Percentiles rank a stretch among this genome's conserved stretches.
Evolutionary conservation across 2,113 vertebrate genomes (phyloP).

Genomic region (Eidolon helvum): DNA sequence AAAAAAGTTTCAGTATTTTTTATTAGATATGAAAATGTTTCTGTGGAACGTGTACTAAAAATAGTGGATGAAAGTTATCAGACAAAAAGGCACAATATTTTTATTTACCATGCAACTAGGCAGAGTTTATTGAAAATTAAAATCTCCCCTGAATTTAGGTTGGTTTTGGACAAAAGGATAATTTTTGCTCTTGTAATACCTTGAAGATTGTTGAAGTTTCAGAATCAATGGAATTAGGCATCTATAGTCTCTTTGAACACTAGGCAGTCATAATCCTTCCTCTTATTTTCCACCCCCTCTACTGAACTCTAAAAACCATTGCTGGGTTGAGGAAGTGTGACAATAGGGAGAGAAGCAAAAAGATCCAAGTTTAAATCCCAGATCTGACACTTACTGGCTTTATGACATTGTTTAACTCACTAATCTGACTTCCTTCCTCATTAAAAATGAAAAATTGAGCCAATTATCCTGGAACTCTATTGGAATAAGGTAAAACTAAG

Average conservation of each 20-base stretch:
- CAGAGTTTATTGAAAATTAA: background rate
- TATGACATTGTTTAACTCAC: background rate
- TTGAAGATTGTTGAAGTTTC: background rate
- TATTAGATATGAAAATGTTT: background rate
- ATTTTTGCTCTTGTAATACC: background rate
- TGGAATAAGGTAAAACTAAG: background rate
- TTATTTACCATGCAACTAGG: background rate
- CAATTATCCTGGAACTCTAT: background rate
- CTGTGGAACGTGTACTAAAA: background rate
- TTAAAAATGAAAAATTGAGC: background rate
- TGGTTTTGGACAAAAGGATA: background rate
- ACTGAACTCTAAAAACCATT: background rate
- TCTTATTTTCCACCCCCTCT: background rate
- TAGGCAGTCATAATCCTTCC: background rate
- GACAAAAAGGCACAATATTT: background rate
- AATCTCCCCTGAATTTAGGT: background rate
- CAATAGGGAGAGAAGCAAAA: background rate
- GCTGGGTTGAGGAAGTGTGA: background rate
- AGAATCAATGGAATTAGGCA: background rate
- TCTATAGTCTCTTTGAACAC: background rate
- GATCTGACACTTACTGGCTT: background rate
- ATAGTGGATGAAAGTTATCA: background rate
- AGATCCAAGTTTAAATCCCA: background rate
- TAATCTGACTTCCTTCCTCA: background rate
- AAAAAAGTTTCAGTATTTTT: background rate